phyloP scores from a whole-genome alignment of 2,113 vertebrate genomes.

The Nesogale talazaci region DNA sequence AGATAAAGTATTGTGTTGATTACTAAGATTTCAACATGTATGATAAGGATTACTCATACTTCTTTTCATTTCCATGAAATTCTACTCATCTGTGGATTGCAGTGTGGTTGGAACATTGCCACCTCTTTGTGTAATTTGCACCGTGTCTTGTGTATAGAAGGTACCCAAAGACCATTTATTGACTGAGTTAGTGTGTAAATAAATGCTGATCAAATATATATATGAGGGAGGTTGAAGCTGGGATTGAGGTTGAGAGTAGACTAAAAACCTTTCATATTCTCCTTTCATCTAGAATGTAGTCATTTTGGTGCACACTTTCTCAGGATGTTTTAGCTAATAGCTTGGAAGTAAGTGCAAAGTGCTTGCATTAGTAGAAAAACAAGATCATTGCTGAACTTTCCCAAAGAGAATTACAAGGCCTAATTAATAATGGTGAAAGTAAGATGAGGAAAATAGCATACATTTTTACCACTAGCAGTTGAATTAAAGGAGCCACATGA shows the following conservation, averaged over 20 bases:
- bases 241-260: not conserved
- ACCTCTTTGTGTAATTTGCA: not conserved
- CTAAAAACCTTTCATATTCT: not conserved
- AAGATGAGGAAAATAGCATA: constrained; percentile 15
- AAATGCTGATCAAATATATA: not conserved
- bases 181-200: not conserved
- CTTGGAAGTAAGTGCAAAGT: not conserved
- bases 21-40: constrained; percentile 26
- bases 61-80: not conserved
- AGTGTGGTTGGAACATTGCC: not conserved
- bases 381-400: constrained; percentile 14
- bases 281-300: not conserved
- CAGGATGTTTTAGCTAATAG: not conserved
- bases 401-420: not conserved
- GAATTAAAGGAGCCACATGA: constrained; percentile 26
- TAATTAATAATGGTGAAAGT: constrained; percentile 19
- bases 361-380: not conserved
- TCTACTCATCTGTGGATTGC: not conserved
- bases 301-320: not conserved
- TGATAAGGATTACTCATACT: constrained; percentile 22
- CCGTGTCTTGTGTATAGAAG: not conserved
- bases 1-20: not conserved
- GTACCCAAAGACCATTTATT: not conserved
- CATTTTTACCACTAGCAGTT: constrained; percentile 15
- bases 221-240: not conserved